Evolutionary conservation across 2,113 vertebrate species (phyloP), one percentile per base, ranked within the genome.

Genomic region (Colius striatus): DNA sequence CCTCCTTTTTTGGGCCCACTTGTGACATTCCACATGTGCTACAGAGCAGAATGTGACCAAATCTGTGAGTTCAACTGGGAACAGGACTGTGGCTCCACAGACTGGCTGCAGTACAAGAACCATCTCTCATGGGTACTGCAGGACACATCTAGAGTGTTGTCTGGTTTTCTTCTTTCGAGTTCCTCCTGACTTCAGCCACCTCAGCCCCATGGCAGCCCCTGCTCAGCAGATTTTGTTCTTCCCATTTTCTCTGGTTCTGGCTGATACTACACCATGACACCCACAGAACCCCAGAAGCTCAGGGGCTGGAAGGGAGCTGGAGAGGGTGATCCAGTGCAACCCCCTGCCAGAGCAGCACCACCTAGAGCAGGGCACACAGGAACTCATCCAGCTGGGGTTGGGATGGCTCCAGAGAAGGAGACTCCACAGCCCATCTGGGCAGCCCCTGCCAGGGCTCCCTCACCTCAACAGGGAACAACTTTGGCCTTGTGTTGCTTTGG

Each of bases 41-140:
- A 41, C 54, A 91, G 30, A 29, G 5, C 68, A 57, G 50, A 57
- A 53, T 0, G 0, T 25, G 57, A 43, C 32, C 84, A 80, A 62
- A 71, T 17, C 29, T 48, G 29, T n/a, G 51, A 1, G 71, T 79
- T 58, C 27, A 62, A 84, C 13, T 78, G 9, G n/a, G 53, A 92
- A 26, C 5, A 32, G 54, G 43, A 89, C 13, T 22, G 11, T 3
- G 6, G 62, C 38, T 41, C 58, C 25, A 22, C 1, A 48, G 60
- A 66, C 4, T 4, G 43, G 2, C 8, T 62, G 68, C n/a, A 34
- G 23, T 3, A 43, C 5, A 50, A 82, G 34, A 67, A 10, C 12
- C 36, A 32, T 4, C 18, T 43, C 68, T 68, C 50, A 2, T 0
- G 5, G 27, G 0, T 22, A 45, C 16, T 2, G 20, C 4, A 2